Conservation (phyloP, 2,113 vertebrate genomes). For the Blennius ocellaris region DNA sequence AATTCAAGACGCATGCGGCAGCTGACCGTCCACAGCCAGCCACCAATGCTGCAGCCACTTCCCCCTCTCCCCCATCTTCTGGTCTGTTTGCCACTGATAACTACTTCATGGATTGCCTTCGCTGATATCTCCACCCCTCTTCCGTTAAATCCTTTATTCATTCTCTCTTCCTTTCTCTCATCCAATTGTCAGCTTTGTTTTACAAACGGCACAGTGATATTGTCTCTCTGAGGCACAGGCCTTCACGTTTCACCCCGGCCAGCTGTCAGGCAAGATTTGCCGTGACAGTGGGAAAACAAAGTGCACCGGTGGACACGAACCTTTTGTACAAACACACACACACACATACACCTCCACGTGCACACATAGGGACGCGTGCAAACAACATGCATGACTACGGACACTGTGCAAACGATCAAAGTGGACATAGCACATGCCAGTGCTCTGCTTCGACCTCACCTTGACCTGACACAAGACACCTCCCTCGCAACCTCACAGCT, state of each 20-base stretch:
- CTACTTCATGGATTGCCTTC: constrained; percentile 50
- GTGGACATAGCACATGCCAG: constrained; percentile 8
- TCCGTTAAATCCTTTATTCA: constrained; percentile 44
- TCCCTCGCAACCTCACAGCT: constrained; percentile 27
- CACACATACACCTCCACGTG: not conserved
- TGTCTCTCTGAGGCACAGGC: constrained; percentile 59
- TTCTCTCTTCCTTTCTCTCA: constrained; percentile 22
- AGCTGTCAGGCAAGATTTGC: constrained; percentile 64
- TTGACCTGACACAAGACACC: constrained; percentile 58
- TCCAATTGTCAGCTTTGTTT: constrained; percentile 71
- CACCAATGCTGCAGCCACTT: constrained; percentile 25
- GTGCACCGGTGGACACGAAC: constrained; percentile 25
- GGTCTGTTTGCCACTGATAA: constrained; percentile 58
- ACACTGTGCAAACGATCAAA: constrained; percentile 22
- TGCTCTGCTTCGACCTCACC: constrained; percentile 46
- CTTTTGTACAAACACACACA: constrained; percentile 22
- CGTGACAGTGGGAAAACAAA: constrained; percentile 36
- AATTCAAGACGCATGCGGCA: not conserved
- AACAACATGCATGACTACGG: constrained; percentile 14
- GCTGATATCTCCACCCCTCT: constrained; percentile 43
- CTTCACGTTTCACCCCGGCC: constrained; percentile 26
- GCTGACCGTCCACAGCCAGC: constrained; percentile 5
- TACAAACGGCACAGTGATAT: constrained; percentile 62
- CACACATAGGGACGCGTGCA: not conserved
- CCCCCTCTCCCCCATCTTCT: constrained; percentile 42